Conservation (phyloP, 2,113 vertebrate species). For the Ictalurus punctatus region DNA sequence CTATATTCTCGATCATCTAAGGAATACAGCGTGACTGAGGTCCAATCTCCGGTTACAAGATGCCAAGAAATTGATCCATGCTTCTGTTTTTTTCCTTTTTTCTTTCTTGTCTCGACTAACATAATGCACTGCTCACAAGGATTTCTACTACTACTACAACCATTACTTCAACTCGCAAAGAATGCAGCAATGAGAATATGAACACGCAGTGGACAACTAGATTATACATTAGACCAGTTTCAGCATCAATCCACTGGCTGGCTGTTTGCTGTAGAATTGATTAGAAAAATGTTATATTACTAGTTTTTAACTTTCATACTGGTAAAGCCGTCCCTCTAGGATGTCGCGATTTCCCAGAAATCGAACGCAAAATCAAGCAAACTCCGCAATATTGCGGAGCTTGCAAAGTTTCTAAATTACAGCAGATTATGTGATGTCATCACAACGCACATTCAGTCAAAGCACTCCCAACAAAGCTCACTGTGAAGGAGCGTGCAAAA, state of each 20-base stretch:
- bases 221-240: neutral
- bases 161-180: neutral
- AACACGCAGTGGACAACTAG: neutral
- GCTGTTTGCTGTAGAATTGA: too few relatives aligned
- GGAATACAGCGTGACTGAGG: neutral
- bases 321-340: too few relatives aligned
- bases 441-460: too few relatives aligned
- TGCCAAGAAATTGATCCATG: neutral
- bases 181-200: neutral
- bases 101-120: neutral
- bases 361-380: too few relatives aligned
- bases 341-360: too few relatives aligned
- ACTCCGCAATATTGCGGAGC: too few relatives aligned
- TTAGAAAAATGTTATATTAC: too few relatives aligned
- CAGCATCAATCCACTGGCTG: neutral
- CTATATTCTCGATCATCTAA: neutral
- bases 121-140: neutral
- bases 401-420: too few relatives aligned
- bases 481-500: too few relatives aligned
- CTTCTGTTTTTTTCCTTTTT: neutral
- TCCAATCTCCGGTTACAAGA: neutral
- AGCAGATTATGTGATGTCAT: too few relatives aligned
- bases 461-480: too few relatives aligned
- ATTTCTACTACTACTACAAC: neutral
- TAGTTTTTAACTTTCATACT: too few relatives aligned